Evolutionary conservation across 2,888 invertebrate species (phyloP), one percentile per base, ranked within the genome.

Genomic region (Dimorphilus gyrociliatus): DNA sequence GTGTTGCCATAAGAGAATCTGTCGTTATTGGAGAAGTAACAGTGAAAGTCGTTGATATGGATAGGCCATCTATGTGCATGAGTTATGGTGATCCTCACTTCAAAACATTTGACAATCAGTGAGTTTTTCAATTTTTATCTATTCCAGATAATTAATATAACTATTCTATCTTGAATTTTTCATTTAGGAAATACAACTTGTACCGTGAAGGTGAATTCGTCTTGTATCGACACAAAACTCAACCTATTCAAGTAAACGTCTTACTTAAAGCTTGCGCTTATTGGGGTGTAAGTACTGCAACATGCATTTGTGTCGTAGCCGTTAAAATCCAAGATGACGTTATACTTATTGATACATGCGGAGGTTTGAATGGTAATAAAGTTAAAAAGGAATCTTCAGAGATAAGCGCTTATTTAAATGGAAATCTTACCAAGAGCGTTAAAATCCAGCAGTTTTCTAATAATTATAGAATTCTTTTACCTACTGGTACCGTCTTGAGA

Each of bases 101-200:
- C 15, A 37, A 28, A 3, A 47, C 48, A 7, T 50, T 47, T 36
- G 51, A 53, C 40, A 40, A 40, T 19, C 41, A 40, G 52, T 53
- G 41, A 44, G n/a, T n/a, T n/a, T n/a, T n/a, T n/a, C n/a, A n/a
- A n/a, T n/a, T n/a, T n/a, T n/a, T n/a, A n/a, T n/a, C n/a, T n/a
- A n/a, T n/a, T n/a, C n/a, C n/a, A n/a, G n/a, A n/a, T n/a, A n/a
- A n/a, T n/a, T n/a, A n/a, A n/a, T n/a, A n/a, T n/a, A n/a, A 21
- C 8, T 21, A 21, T 10, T 21, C 7, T 30, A 3, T 24, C 19
- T 27, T 32, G 23, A 28, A 19, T 27, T 33, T 27, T 15, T 36
- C 23, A 40, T 43, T 7, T 44, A 51, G 51, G 18, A 24, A 25
- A 18, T 44, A 41, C 26, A 33, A 45, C 34, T 44, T 39, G 37